Evolutionary conservation across 2,797 vertebrate species (phyloP), one percentile per base, ranked within the genome.

Genomic region (Triplophysa bombifrons): DNA sequence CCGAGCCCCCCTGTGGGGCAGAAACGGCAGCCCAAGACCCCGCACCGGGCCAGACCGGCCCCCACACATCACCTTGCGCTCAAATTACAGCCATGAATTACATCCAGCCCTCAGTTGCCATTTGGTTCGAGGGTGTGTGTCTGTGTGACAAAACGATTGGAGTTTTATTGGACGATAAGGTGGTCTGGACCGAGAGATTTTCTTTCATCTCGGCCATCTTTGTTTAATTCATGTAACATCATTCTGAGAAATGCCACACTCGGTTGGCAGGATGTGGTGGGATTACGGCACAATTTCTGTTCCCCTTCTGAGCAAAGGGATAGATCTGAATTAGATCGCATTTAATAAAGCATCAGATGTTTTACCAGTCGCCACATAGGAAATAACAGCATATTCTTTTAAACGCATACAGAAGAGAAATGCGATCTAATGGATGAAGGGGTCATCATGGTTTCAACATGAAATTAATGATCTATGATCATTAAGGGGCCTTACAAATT

Each of bases 41-140:
- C 64, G 63, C n/a, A 14, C 38, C 14, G 50, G 19, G 61, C 65
- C 51, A 34, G 44, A 27, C 1, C 70, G 30, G 58, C 14, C 48
- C 14, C 22, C 34, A 27, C 38, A 50, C n/a, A 58, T 56, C 71
- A 30, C 70, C 27, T 64, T 3, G 0, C 63, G 30, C 66, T 48
- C 58, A 83, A 76, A 83, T 81, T 83, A 81, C 79, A 79, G 76
- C 80, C 38, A 83, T 85, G 79, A 81, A 85, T 85, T 83, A 83
- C 84, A 82, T 71, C 58, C 50, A 81, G 68, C 55, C 64, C 72
- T 69, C 50, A 72, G 69, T 65, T 76, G 78, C 78, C 84, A 82
- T 78, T 80, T 81, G 4, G 25, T 80, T 60, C 70, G 11, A 72
- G 78, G 60, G 55, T 71, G 80, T 67, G 80, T 69, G 76, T 76